Conservation (phyloP, 2,113 vertebrate species). For the Tupaia tana region DNA sequence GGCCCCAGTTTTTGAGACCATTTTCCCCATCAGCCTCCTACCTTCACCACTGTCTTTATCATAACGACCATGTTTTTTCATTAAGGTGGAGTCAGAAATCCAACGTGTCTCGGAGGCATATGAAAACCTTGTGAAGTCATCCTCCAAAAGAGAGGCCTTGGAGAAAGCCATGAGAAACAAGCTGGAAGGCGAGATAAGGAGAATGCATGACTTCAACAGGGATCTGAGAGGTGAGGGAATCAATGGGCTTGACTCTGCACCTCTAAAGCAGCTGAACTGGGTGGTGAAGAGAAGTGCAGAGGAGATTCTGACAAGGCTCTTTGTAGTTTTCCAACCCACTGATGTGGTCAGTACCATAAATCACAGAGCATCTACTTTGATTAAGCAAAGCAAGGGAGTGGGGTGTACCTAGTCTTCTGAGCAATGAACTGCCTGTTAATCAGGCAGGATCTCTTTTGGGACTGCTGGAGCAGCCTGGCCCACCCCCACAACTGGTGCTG, state of each 20-base stretch:
- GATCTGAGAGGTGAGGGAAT: constrained; percentile 93
- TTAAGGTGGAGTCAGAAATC: constrained; percentile 97
- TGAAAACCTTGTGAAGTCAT: constrained; percentile 97
- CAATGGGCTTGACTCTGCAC: not conserved
- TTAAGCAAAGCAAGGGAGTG: not conserved
- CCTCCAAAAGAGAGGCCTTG: constrained; percentile 95
- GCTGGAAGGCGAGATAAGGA: constrained; percentile 96
- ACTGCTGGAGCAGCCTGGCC: not conserved
- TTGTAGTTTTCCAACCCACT: not conserved
- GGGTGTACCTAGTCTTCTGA: not conserved
- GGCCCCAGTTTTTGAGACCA: not conserved
- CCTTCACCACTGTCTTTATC: not conserved
- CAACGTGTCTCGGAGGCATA: constrained; percentile 98
- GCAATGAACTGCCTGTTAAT: not conserved
- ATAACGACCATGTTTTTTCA: not conserved
- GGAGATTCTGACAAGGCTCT: not conserved
- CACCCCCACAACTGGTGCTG: not conserved
- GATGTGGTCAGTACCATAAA: not conserved
- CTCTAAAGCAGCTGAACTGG: not conserved
- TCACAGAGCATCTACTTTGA: not conserved
- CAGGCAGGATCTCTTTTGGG: not conserved
- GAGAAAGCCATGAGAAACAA: constrained; percentile 99
- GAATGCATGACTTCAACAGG: constrained; percentile 98
- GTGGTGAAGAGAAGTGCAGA: not conserved
- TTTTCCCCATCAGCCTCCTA: not conserved